phyloP scores from a whole-genome alignment of 2,888 invertebrate genomes.

The Pilophorus perplexus region DNA sequence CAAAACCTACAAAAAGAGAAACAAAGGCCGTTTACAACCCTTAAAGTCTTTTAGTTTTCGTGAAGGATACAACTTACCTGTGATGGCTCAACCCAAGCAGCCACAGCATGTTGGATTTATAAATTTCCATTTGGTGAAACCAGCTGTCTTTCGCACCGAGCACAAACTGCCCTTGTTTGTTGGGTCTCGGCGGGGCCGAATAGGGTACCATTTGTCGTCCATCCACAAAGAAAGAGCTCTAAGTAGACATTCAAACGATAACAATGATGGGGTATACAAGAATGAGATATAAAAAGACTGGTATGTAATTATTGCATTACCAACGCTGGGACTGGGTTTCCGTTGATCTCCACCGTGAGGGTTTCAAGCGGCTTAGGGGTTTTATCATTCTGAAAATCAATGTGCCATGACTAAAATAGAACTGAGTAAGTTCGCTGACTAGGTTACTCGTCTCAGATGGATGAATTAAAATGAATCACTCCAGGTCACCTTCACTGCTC shows the following conservation, averaged over 20 bases:
- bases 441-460: no score
- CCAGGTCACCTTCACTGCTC: no score
- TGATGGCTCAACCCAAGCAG: slow-evolving; percentile 66
- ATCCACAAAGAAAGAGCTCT: slow-evolving; percentile 51
- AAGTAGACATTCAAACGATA: background rate
- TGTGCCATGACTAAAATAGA: background rate
- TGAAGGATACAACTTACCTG: slow-evolving; percentile 54
- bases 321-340: slow-evolving; percentile 22
- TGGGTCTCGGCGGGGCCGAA: slow-evolving; percentile 56
- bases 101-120: slow-evolving; percentile 67
- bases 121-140: slow-evolving; percentile 62
- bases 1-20: slow-evolving; percentile 60
- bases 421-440: no score
- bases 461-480: no score
- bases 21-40: no score
- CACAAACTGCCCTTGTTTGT: slow-evolving; percentile 55
- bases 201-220: slow-evolving; percentile 60
- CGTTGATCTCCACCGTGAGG: slow-evolving; percentile 21
- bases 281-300: background rate
- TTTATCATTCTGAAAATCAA: background rate
- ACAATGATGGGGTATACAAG: background rate
- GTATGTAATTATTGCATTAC: background rate
- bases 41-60: background rate
- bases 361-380: slow-evolving; percentile 24
- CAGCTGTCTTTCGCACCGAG: slow-evolving; percentile 65